Conservation (phyloP, 2,888 invertebrate genomes). For the Eupithecia tripunctaria region DNA sequence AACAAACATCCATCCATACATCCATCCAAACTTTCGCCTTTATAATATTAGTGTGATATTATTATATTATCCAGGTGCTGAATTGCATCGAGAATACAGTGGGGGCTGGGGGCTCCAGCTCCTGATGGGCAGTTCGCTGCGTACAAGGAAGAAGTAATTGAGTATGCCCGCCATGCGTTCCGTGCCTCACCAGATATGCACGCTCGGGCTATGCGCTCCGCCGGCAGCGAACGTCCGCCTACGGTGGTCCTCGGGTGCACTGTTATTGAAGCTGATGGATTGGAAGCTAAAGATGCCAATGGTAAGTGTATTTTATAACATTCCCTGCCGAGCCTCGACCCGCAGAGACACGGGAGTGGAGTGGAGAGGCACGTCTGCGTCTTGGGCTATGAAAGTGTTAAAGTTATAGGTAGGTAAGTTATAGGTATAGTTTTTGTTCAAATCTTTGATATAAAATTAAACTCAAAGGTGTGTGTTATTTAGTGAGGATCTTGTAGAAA, state of each 20-base stretch:
- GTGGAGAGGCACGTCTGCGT: no score
- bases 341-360: no score
- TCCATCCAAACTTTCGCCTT: no score
- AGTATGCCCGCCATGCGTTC: constrained; percentile 96
- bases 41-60: no score
- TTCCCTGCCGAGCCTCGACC: no score
- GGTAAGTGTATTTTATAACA: constrained; percentile 86
- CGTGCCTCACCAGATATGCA: constrained; percentile 93
- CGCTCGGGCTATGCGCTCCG: constrained; percentile 91
- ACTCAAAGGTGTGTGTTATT: no score
- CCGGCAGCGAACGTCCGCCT: constrained; percentile 97
- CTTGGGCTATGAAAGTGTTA: no score
- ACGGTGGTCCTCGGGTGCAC: constrained; percentile 96
- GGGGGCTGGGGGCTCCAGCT: constrained; percentile 89
- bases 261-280: constrained; percentile 95
- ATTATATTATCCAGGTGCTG: constrained; percentile 88
- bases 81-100: constrained; percentile 98
- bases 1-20: no score
- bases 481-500: background rate
- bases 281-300: constrained; percentile 99
- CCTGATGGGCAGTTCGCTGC: constrained; percentile 91
- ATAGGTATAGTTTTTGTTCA: background rate
- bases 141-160: constrained; percentile 95
- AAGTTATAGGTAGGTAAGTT: no score
- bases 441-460: background rate